Evolutionary conservation across 2,888 invertebrate genomes (phyloP).

Genomic region (Latrodectus elegans): DNA sequence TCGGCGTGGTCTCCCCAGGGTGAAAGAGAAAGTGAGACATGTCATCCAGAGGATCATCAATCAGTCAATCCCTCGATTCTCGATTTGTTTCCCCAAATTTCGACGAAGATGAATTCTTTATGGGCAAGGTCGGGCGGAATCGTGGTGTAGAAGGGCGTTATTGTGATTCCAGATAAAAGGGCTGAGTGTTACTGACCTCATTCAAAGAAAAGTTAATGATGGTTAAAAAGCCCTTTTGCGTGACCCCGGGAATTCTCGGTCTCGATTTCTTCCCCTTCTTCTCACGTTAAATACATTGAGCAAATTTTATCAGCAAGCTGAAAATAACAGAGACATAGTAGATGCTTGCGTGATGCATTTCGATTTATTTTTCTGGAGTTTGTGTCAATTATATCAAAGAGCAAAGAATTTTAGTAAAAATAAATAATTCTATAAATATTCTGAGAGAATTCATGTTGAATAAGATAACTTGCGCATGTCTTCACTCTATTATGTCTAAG

Average conservation of each 20-base stretch:
- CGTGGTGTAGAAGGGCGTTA: conserved; percentile 3
- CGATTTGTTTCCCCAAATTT: neutral
- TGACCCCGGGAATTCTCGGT: neutral
- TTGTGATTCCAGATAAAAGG: conserved; percentile 5
- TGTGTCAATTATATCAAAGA: no score
- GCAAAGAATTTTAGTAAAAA: no score
- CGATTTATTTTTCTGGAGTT: no score
- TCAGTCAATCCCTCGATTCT: neutral
- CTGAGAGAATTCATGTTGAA: no score
- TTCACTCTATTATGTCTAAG: no score
- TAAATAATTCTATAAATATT: no score
- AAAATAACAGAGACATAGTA: no score
- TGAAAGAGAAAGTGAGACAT: conserved; percentile 28
- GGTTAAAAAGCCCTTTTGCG: neutral
- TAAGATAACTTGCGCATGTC: no score
- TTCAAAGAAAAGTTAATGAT: neutral
- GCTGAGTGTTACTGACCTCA: conserved; percentile 16
- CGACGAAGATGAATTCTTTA: conserved; percentile 1
- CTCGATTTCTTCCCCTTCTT: no score
- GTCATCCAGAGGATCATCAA: conserved; percentile 17
- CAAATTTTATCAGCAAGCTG: no score
- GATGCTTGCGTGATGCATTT: no score
- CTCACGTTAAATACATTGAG: no score
- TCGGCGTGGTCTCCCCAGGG: conserved; percentile 14
- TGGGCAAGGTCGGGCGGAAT: conserved; percentile 18